These are phyloP conservation scores for Megastigmus dorsalis DNA, from an alignment of 2,888 invertebrate genomes.

Conservation along the genomic window DNA sequence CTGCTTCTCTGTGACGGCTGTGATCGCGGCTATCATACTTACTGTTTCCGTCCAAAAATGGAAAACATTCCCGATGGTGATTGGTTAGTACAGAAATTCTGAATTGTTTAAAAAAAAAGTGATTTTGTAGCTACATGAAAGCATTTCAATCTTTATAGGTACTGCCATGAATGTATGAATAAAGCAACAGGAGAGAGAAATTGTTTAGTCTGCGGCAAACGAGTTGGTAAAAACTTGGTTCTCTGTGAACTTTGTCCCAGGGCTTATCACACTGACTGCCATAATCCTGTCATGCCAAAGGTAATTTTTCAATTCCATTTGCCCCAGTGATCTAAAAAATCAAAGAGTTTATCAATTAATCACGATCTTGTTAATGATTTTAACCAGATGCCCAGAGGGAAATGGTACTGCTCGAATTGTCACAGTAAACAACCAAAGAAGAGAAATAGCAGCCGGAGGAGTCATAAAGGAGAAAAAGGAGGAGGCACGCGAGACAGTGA, in stretches of 20 bases:
- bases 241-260: slow-evolving; percentile 93
- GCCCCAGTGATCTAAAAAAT: not conserved
- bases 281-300: slow-evolving; percentile 89
- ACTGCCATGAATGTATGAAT: slow-evolving; percentile 96
- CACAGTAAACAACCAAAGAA: slow-evolving; percentile 86
- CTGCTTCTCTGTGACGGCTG: slow-evolving; percentile 97
- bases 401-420: slow-evolving; percentile 93
- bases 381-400: slow-evolving; percentile 84
- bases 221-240: slow-evolving; percentile 82
- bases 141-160: slow-evolving; percentile 78
- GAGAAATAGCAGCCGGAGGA: slow-evolving; percentile 73
- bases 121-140: too few species aligned
- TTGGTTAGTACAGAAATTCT: too few species aligned
- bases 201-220: slow-evolving; percentile 94
- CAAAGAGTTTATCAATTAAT: not conserved
- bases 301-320: slow-evolving; percentile 74
- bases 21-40: slow-evolving; percentile 98
- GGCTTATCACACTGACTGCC: slow-evolving; percentile 94
- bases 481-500: slow-evolving; percentile 76
- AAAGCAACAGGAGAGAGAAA: slow-evolving; percentile 94
- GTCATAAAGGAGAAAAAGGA: slow-evolving; percentile 65
- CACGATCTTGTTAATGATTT: not conserved
- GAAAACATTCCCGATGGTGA: slow-evolving; percentile 97
- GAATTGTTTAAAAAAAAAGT: too few species aligned
- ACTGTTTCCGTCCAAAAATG: slow-evolving; percentile 98